Percentiles rank a stretch among this genome's conserved stretches.
Conservation (phyloP, 2,888 invertebrate species). For the Leucophenga montana region DNA sequence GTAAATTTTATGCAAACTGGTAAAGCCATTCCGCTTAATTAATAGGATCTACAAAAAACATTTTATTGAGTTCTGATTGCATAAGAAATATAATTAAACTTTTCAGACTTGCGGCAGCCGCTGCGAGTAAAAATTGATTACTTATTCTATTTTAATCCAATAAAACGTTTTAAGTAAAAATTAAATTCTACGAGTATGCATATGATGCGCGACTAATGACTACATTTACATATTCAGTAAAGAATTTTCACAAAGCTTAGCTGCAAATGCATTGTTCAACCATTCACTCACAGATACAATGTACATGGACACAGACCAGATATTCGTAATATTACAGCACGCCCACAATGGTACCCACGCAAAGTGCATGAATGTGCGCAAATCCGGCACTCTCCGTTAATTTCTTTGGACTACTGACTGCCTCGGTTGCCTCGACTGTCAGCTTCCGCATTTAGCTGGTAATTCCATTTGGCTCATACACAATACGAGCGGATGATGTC, state of each 20-base stretch:
- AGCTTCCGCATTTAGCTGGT: slow-evolving; percentile 59
- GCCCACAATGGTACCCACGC: neutral
- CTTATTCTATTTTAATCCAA: no score
- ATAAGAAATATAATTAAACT: no score
- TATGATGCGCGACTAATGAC: neutral
- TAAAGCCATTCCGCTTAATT: slow-evolving; percentile 10
- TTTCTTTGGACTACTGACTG: slow-evolving; percentile 44
- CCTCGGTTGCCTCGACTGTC: neutral
- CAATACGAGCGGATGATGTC: slow-evolving; percentile 55
- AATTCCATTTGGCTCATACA: slow-evolving; percentile 54
- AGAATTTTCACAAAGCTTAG: slow-evolving; percentile 7
- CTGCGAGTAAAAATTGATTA: neutral
- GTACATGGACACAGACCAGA: slow-evolving; percentile 13
- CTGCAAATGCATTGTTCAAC: slow-evolving; percentile 9
- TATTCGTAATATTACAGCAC: no score
- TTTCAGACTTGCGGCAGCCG: no score
- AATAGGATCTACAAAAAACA: neutral
- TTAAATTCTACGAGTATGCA: neutral
- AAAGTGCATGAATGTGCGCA: neutral
- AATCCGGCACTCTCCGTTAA: slow-evolving; percentile 38
- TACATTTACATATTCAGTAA: slow-evolving; percentile 13
- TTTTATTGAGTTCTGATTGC: no score
- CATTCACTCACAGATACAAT: neutral
- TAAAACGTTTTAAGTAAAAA: neutral
- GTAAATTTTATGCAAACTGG: neutral